Percentiles rank a stretch among this genome's conserved stretches.
Conservation (phyloP, 2,888 invertebrate species). For the Cinara cedri region DNA sequence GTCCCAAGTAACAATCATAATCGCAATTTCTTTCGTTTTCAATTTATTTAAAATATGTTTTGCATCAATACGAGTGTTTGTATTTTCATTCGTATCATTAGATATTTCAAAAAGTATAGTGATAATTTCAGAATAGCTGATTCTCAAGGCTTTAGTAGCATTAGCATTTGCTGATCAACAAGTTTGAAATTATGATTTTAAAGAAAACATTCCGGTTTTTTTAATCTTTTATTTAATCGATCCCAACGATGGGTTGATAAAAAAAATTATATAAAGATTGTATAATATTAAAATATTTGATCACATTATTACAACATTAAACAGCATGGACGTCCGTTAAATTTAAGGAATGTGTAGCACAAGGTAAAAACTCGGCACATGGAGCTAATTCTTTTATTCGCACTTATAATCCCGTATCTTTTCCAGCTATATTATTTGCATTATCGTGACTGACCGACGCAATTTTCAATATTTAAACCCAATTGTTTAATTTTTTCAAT, state of each 20-base stretch:
- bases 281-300: background rate
- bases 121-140: background rate
- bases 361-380: background rate
- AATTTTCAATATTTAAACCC: constrained; percentile 18
- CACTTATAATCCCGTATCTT: background rate
- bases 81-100: background rate
- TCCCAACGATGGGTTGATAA: too few relatives aligned
- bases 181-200: too few relatives aligned
- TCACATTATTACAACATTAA: background rate
- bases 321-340: background rate
- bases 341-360: too few relatives aligned
- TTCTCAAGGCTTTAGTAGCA: too few relatives aligned
- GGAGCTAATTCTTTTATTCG: background rate
- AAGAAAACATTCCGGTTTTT: too few relatives aligned
- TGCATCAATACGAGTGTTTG: background rate
- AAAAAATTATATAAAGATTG: background rate
- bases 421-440: background rate
- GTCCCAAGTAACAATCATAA: too few relatives aligned
- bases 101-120: background rate
- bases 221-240: too few relatives aligned
- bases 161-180: too few relatives aligned
- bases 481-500: constrained; percentile 19
- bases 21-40: constrained; percentile 1
- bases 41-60: background rate
- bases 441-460: constrained; percentile 6